Percentiles rank a stretch among this genome's conserved stretches.
These are phyloP conservation scores for Pterocles burchelli DNA, from an alignment of 2,113 vertebrate genomes.

Conservation along the genomic window DNA sequence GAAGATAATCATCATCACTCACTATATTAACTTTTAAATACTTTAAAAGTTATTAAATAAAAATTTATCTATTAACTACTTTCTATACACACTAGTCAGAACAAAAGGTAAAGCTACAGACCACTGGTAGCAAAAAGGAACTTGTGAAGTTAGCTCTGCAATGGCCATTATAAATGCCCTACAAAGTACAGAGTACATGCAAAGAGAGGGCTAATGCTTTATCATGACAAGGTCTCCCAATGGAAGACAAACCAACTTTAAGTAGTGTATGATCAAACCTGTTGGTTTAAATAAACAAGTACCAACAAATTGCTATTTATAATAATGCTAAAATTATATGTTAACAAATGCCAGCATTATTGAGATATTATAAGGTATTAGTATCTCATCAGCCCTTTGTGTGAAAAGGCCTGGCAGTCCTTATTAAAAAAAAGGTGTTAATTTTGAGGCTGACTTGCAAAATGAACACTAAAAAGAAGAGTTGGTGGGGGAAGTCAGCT, in stretches of 20 bases:
- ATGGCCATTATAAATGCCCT: not conserved
- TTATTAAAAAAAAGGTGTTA: not conserved
- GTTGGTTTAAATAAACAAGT: not conserved
- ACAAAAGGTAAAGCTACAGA: not conserved
- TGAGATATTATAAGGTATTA: not conserved
- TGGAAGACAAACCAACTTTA: not conserved
- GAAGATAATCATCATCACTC: not conserved
- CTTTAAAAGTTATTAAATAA: not conserved
- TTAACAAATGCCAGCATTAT: not conserved
- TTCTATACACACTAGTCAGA: not conserved
- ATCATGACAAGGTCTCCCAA: not conserved
- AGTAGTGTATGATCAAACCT: not conserved
- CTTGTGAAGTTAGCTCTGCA: not conserved
- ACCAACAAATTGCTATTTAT: not conserved
- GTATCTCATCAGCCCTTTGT: not conserved
- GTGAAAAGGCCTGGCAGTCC: not conserved
- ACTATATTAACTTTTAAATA: not conserved
- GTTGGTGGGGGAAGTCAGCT: not conserved
- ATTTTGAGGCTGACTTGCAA: not conserved
- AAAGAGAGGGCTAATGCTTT: not conserved
- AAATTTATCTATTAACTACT: not conserved
- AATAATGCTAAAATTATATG: not conserved
- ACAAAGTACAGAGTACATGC: not conserved
- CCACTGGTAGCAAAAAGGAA: not conserved
- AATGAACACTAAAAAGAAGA: not conserved